Percentiles rank a stretch among this genome's conserved stretches.
phyloP scores from a whole-genome alignment of 1,140 invertebrate species.

The Cotesia typhae region DNA sequence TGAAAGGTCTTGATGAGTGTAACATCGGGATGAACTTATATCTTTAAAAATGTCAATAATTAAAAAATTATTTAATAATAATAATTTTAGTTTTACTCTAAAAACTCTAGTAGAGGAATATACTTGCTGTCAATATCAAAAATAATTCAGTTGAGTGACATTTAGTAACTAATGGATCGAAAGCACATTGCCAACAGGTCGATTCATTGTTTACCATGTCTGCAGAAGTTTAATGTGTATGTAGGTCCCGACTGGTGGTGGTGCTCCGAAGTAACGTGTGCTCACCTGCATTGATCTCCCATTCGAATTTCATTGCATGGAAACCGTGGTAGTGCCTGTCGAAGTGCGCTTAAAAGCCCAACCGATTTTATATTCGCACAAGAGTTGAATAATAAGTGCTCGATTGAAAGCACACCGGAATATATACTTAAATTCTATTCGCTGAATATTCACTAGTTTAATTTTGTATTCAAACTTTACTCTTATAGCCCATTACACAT shows the following conservation, averaged over 20 bases:
- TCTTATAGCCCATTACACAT: too few species aligned
- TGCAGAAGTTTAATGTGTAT: neutral
- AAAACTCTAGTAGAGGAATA: neutral
- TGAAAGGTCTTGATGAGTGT: too few species aligned
- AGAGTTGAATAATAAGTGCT: slow-evolving; percentile 22
- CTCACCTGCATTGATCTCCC: slow-evolving; percentile 31
- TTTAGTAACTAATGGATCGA: slow-evolving; percentile 37
- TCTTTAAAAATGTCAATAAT: neutral
- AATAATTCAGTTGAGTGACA: slow-evolving; percentile 14
- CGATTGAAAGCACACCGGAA: slow-evolving; percentile 5
- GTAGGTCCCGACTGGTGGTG: too few species aligned
- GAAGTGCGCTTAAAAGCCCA: slow-evolving; percentile 21
- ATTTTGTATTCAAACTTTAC: too few species aligned
- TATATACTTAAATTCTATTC: slow-evolving; percentile 4
- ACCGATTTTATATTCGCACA: slow-evolving; percentile 11
- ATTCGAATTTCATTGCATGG: slow-evolving; percentile 24
- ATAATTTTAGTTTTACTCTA: neutral
- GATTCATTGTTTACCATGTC: slow-evolving; percentile 31
- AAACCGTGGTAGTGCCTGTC: slow-evolving; percentile 26
- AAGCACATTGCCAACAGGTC: slow-evolving; percentile 37
- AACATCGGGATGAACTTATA: too few species aligned
- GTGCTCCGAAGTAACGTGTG: slow-evolving; percentile 5
- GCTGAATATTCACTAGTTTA: slow-evolving; percentile 8
- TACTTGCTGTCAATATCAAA: slow-evolving; percentile 32
- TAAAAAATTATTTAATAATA: neutral